These are phyloP conservation scores for Diachasma alloeum DNA, from an alignment of 1,140 invertebrate genomes.

Conservation along the genomic window DNA sequence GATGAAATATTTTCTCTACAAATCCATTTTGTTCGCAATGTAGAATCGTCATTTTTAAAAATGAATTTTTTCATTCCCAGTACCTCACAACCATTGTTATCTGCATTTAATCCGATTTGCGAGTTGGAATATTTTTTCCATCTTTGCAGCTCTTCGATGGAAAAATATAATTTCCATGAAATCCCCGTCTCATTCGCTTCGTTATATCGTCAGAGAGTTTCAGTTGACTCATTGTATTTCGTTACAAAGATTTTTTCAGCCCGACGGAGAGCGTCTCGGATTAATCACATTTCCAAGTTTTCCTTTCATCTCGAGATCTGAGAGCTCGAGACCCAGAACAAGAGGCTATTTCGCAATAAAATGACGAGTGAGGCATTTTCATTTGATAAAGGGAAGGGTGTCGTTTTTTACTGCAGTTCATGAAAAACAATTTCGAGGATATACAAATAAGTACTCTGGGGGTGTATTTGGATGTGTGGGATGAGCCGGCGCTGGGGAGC, in stretches of 20 bases:
- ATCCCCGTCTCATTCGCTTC: neutral
- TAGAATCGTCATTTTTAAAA: too few species aligned
- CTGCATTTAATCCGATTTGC: too few species aligned
- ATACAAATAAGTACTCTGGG: neutral
- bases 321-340: neutral
- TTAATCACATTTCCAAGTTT: neutral
- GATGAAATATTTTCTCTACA: too few species aligned
- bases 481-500: neutral
- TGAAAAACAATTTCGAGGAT: constrained; percentile 1
- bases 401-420: neutral
- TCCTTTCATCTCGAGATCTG: neutral
- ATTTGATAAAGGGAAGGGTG: neutral
- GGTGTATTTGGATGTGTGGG: neutral
- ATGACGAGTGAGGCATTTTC: neutral
- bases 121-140: too few species aligned
- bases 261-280: neutral
- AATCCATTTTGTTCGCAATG: too few species aligned
- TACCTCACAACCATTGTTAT: too few species aligned
- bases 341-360: neutral
- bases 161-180: neutral
- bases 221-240: neutral
- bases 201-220: neutral
- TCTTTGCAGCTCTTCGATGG: too few species aligned
- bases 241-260: neutral
- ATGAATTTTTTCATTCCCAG: too few species aligned